Evolutionary conservation across 92 coral and sea anemone genomes (phyloP).

Genomic region (Zoanthus sansibaricus): DNA sequence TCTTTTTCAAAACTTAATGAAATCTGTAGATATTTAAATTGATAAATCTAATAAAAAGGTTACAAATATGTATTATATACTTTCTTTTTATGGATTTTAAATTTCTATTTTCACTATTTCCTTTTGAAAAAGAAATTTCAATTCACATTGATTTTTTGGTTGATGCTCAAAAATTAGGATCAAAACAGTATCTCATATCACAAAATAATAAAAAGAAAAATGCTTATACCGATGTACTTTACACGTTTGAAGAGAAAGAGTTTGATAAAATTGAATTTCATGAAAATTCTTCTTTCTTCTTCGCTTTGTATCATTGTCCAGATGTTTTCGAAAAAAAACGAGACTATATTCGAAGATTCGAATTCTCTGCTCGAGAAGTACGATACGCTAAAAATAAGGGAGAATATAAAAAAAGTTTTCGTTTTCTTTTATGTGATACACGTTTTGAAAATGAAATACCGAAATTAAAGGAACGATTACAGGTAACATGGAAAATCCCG

Average conservation of each 20-base stretch:
- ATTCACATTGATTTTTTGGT: neutral
- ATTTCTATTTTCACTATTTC: neutral
- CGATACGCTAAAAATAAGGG: neutral
- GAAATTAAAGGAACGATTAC: neutral
- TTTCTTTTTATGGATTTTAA: neutral
- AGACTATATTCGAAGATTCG: neutral
- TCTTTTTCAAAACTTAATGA: neutral
- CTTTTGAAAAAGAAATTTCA: too few relatives aligned
- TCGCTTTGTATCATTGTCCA: neutral
- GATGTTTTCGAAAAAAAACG: neutral
- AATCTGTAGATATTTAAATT: neutral
- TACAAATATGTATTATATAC: too few relatives aligned
- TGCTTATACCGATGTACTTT: neutral
- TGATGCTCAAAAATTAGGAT: neutral
- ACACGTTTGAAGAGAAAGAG: neutral
- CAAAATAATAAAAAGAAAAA: neutral
- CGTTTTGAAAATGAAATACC: neutral
- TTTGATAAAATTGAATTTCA: neutral
- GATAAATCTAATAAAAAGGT: too few relatives aligned
- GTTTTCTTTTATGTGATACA: neutral
- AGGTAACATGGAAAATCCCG: too few relatives aligned
- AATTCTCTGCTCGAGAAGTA: neutral
- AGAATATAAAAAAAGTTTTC: neutral
- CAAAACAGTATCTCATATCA: neutral
- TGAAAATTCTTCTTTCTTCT: neutral